phyloP scores from a whole-genome alignment of 2,113 vertebrate genomes.

The Hystrix cristata region DNA sequence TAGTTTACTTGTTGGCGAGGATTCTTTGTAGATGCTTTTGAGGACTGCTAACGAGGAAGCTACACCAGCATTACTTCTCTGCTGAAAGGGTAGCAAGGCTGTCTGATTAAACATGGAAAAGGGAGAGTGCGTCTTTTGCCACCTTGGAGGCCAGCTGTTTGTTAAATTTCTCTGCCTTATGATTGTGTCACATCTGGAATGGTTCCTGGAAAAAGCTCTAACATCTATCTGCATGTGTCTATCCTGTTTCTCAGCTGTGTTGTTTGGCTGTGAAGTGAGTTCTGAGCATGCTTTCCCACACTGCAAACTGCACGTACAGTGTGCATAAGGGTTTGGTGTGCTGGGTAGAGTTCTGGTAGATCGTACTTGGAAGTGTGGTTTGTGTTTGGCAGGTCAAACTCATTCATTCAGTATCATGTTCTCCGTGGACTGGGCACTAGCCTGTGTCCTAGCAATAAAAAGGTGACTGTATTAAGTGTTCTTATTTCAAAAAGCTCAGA shows the following conservation, averaged over 20 bases:
- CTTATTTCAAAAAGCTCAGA: neutral
- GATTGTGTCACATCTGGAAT: slow-evolving; percentile 72
- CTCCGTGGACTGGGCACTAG: no score
- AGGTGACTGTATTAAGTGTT: neutral
- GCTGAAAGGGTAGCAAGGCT: neutral
- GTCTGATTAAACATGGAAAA: slow-evolving; percentile 43
- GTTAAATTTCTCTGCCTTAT: slow-evolving; percentile 69
- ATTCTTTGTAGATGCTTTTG: neutral
- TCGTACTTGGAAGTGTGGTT: neutral
- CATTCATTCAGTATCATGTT: neutral
- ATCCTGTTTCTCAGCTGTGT: slow-evolving; percentile 70
- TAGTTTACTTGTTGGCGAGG: neutral
- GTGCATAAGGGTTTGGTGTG: neutral
- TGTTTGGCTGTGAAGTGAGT: neutral
- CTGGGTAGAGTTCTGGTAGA: neutral
- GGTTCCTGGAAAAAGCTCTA: slow-evolving; percentile 70
- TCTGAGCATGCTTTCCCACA: neutral
- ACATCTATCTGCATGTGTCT: slow-evolving; percentile 63
- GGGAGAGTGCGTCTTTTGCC: slow-evolving; percentile 74
- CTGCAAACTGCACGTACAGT: neutral
- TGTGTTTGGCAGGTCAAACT: neutral
- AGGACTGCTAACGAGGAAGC: neutral
- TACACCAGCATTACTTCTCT: neutral
- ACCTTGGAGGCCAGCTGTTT: slow-evolving; percentile 75
- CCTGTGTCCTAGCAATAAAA: slow-evolving; percentile 27